Conservation (phyloP, 2,113 vertebrate species). For the Proteles cristata region DNA sequence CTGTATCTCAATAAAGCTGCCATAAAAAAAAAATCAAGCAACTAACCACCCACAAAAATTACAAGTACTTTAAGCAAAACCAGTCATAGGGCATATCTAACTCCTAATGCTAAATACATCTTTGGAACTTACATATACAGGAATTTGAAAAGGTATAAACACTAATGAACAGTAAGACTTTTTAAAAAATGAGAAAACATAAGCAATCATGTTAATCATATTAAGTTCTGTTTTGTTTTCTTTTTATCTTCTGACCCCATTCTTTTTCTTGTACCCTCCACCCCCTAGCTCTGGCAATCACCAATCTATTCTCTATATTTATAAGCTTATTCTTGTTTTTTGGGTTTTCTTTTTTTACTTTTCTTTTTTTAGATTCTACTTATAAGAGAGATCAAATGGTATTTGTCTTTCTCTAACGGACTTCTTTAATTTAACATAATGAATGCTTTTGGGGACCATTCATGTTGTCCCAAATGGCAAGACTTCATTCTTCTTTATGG, state of each 20-base stretch:
- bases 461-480: no score
- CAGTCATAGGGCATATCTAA: slow-evolving; percentile 3
- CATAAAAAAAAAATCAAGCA: not conserved
- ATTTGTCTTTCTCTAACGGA: no score
- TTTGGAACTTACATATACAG: not conserved
- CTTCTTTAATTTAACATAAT: no score
- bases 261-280: not conserved
- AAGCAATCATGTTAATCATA: not conserved
- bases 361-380: no score
- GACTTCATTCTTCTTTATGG: no score
- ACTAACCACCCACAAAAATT: not conserved
- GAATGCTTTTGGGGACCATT: no score
- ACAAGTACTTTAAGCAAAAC: not conserved
- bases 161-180: not conserved
- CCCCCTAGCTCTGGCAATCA: not conserved
- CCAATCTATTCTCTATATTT: not conserved
- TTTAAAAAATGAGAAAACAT: not conserved
- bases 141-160: not conserved
- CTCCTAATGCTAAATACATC: not conserved
- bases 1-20: not conserved
- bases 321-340: no score
- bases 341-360: no score
- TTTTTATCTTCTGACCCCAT: not conserved
- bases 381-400: no score
- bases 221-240: not conserved